These are phyloP conservation scores for Conus betulinus DNA, from an alignment of 1,140 invertebrate genomes.

Conservation along the genomic window DNA sequence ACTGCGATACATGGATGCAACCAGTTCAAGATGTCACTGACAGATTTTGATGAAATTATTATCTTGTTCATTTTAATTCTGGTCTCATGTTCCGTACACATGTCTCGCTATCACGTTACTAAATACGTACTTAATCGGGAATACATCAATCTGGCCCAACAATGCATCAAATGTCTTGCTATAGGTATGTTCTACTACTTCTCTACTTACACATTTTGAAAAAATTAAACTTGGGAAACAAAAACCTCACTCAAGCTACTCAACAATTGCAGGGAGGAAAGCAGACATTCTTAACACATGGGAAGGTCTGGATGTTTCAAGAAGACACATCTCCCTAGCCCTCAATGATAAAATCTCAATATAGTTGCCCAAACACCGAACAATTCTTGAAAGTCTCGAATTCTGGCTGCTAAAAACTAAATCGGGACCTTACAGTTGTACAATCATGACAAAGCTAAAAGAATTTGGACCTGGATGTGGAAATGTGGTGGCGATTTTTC, in stretches of 20 bases:
- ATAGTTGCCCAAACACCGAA: conserved; percentile 14
- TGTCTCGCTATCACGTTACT: background rate
- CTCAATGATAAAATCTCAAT: conserved; percentile 19
- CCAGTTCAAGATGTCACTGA: background rate
- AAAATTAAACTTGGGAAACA: conserved; percentile 24
- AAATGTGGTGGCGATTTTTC: background rate
- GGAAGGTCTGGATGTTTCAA: background rate
- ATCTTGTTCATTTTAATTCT: background rate
- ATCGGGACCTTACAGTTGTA: too few relatives aligned
- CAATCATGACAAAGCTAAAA: too few relatives aligned
- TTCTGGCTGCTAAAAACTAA: background rate
- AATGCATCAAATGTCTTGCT: background rate
- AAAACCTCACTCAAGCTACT: conserved; percentile 3
- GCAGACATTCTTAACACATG: background rate
- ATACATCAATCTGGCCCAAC: conserved; percentile 28
- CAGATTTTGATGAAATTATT: background rate
- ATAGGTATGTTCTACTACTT: background rate
- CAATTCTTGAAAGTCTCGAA: background rate
- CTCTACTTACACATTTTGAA: conserved; percentile 4
- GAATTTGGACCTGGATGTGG: conserved; percentile 1
- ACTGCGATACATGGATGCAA: background rate
- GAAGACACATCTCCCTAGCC: background rate
- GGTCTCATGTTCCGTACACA: background rate
- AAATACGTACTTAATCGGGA: too few relatives aligned
- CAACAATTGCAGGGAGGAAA: background rate